phyloP scores from a whole-genome alignment of 2,888 invertebrate genomes.

The Gymnosoma rotundatum region DNA sequence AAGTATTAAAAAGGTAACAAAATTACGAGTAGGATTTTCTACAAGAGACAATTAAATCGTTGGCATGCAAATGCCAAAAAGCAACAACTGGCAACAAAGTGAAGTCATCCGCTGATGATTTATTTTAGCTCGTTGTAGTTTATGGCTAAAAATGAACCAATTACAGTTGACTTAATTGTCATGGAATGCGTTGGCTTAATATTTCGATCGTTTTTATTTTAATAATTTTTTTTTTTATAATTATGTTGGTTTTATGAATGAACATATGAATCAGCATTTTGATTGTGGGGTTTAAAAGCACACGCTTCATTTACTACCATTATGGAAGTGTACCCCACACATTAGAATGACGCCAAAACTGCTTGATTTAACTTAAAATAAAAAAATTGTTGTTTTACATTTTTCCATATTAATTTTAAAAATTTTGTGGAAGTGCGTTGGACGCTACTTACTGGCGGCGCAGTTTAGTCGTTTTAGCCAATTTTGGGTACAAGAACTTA shows the following conservation, averaged over 20 bases:
- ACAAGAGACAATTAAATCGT: background rate
- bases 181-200: constrained; percentile 67
- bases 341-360: constrained; percentile 63
- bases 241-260: constrained; percentile 52
- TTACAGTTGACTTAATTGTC: constrained; percentile 51
- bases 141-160: constrained; percentile 63
- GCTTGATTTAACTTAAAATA: constrained; percentile 39
- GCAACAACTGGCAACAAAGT: constrained; percentile 12
- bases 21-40: constrained; percentile 58
- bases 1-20: constrained; percentile 15
- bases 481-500: constrained; percentile 67
- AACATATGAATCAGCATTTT: constrained; percentile 58
- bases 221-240: constrained; percentile 22
- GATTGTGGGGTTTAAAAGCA: constrained; percentile 46
- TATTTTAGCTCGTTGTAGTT: constrained; percentile 45
- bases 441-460: constrained; percentile 49
- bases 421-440: constrained; percentile 65
- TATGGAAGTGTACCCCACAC: constrained; percentile 68
- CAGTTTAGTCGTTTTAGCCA: constrained; percentile 61
- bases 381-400: constrained; percentile 44
- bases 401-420: constrained; percentile 33
- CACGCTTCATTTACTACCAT: constrained; percentile 58
- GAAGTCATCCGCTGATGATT: constrained; percentile 60
- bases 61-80: constrained; percentile 25
- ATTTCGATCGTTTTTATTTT: constrained; percentile 38